A percentile compares a stretch with the other conserved stretches of the same genome.
phyloP scores from a whole-genome alignment of 2,888 invertebrate genomes.

The Agonopterix arenella region DNA sequence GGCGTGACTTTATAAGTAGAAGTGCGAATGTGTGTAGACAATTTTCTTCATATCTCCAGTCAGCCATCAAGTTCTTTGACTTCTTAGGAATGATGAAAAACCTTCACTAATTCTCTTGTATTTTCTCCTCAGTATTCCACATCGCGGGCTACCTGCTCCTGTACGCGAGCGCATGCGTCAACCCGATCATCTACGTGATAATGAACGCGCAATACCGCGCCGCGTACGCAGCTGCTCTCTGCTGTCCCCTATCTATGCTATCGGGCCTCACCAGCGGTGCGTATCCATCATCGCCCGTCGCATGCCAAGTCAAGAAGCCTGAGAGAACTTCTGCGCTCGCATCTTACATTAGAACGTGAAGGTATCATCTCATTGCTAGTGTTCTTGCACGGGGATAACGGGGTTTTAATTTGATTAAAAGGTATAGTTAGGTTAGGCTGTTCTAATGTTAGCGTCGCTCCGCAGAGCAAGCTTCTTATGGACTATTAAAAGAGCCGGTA shows the following conservation, averaged over 20 bases:
- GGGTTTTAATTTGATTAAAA: no score
- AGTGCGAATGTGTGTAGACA: no score
- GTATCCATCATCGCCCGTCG: constrained; percentile 66
- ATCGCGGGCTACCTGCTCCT: constrained; percentile 90
- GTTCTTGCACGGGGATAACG: no score
- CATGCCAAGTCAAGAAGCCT: constrained; percentile 48
- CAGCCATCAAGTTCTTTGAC: no score
- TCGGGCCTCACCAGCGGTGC: constrained; percentile 79
- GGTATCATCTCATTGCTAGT: constrained; percentile 25
- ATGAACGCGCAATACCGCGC: constrained; percentile 96
- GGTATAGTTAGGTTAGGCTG: no score
- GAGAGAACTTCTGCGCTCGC: constrained; percentile 56
- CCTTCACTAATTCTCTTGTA: not conserved
- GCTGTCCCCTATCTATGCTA: constrained; percentile 77
- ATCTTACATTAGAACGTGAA: constrained; percentile 64
- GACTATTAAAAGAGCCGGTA: no score
- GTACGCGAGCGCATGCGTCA: constrained; percentile 93
- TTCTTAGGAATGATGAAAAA: no score
- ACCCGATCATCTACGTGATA: constrained; percentile 95
- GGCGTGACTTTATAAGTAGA: no score
- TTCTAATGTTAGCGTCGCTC: no score
- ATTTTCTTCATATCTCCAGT: no score
- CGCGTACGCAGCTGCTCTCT: constrained; percentile 89
- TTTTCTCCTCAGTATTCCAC: constrained; percentile 74
- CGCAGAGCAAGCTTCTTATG: no score